Evolutionary conservation across 2,888 invertebrate genomes (phyloP).

Genomic region (Celastrina argiolus): DNA sequence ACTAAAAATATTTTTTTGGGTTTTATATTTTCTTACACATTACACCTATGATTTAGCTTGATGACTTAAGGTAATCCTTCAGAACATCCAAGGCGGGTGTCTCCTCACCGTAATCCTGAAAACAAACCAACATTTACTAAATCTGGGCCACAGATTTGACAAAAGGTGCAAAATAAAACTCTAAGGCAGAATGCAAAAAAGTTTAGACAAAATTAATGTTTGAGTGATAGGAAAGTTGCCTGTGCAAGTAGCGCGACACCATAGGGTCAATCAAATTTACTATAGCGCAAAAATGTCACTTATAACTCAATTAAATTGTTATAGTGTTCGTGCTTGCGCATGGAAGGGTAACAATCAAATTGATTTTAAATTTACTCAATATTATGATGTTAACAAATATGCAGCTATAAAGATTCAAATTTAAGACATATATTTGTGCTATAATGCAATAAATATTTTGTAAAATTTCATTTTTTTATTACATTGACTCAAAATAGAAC

Average conservation of each 20-base stretch:
- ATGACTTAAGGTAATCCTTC: conserved; percentile 94
- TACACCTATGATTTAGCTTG: conserved; percentile 77
- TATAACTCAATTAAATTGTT: conserved; percentile 24
- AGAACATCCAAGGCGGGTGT: conserved; percentile 96
- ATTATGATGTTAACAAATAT: no score
- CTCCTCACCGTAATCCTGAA: conserved; percentile 97
- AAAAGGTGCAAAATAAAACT: no score
- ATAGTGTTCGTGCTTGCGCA: conserved; percentile 65
- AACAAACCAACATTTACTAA: conserved; percentile 34
- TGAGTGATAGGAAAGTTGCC: conserved; percentile 66
- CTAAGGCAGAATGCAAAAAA: not conserved
- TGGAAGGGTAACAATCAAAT: not conserved
- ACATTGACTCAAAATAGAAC: no score
- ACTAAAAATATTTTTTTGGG: conserved; percentile 51
- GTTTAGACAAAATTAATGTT: conserved; percentile 35
- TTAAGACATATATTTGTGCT: no score
- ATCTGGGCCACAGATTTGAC: not conserved
- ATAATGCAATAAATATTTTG: no score
- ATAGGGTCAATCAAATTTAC: conserved; percentile 58
- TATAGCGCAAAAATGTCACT: conserved; percentile 53
- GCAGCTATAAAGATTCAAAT: no score
- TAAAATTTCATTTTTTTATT: no score
- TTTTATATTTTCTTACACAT: conserved; percentile 63
- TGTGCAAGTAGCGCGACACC: conserved; percentile 55
- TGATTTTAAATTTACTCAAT: no score